A percentile compares a stretch with the other conserved stretches of the same genome.
Evolutionary conservation across 2,113 vertebrate species (phyloP).

Genomic region (Cochlearius cochlearius): DNA sequence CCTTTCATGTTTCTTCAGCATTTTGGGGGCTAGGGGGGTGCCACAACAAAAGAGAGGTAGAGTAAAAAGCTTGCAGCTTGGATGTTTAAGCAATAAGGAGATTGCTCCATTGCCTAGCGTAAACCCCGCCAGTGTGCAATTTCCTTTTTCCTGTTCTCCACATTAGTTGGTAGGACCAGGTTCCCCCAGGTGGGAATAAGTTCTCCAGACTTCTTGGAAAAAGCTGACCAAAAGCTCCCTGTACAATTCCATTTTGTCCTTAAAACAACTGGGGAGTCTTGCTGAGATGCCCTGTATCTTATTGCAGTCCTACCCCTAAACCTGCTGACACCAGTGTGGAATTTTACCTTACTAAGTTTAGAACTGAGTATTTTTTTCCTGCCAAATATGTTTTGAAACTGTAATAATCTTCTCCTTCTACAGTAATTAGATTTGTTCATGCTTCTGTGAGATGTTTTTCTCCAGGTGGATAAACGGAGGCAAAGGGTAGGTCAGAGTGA

Average conservation of each 20-base stretch:
- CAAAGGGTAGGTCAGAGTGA: background rate
- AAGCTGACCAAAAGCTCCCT: background rate
- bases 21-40: background rate
- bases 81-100: constrained; percentile 72
- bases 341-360: background rate
- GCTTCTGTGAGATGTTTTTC: background rate
- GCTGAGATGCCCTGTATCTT: background rate
- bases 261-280: background rate
- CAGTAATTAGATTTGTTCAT: background rate
- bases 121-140: constrained; percentile 66
- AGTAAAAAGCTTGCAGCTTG: background rate
- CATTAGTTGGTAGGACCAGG: constrained; percentile 68
- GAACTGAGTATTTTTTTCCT: background rate
- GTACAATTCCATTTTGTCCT: background rate
- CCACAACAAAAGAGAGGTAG: constrained; percentile 21
- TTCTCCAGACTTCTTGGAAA: constrained; percentile 34
- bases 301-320: background rate
- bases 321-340: background rate
- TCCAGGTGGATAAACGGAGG: background rate
- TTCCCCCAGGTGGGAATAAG: constrained; percentile 58
- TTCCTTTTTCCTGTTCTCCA: constrained; percentile 79
- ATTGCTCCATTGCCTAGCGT: constrained; percentile 47
- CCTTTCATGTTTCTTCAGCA: constrained; percentile 55
- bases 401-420: background rate
- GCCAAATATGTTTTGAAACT: background rate